Base-by-base conservation (phyloP, 2,888 invertebrate species). In the Andrena fulva region DNA sequence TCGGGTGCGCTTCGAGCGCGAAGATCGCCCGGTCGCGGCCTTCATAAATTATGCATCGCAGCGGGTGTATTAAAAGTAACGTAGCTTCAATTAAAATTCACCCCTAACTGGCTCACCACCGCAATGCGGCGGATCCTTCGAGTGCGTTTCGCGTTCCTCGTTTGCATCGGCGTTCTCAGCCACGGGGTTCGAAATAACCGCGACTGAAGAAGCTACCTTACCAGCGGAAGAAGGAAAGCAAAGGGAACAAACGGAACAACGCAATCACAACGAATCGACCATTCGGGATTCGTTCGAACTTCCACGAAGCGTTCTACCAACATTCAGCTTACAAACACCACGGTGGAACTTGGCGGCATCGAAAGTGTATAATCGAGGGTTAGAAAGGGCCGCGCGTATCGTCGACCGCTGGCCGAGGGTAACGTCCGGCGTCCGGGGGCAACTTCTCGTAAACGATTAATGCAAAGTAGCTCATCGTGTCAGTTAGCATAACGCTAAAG, bases 381-480 rank as follows among this genome's bases (percentile, higher is more conserved):
- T 56, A 4, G 27, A 56, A 10, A 10, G 12, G 56, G 24, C 4
- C 0, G 24, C 33, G 20, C 33, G 24, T 27, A 24, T 35, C 35
- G 59, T 27, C n/a, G 70, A 16, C n/a, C 20, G 3, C 27, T 20
- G 54, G 52, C 8, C 63, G 27, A 27, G 42, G 56, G 27, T 52
- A 81, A 68, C 35, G 66, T 4, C 16, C 33, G 62, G 54, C 12
- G 33, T 48, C 29, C 29, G 12, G 66, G 20, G 48, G 3, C 20
- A 77, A 82, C 71, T 86, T 80, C 78, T 80, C 86, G 67, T 59
- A 77, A 72, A 85, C 89, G 89, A 89, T 89, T 89, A 89, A 89
- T 89, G 89, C 83, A 87, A 89, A 88, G 89, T 80, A 89, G 87
- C 85, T 79, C 64, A 80, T 78, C 70, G 86, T 69, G 87, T 85